Percentiles rank a stretch among this genome's conserved stretches.
phyloP scores from a whole-genome alignment of 2,113 vertebrate species.

The Heterochromis multidens region DNA sequence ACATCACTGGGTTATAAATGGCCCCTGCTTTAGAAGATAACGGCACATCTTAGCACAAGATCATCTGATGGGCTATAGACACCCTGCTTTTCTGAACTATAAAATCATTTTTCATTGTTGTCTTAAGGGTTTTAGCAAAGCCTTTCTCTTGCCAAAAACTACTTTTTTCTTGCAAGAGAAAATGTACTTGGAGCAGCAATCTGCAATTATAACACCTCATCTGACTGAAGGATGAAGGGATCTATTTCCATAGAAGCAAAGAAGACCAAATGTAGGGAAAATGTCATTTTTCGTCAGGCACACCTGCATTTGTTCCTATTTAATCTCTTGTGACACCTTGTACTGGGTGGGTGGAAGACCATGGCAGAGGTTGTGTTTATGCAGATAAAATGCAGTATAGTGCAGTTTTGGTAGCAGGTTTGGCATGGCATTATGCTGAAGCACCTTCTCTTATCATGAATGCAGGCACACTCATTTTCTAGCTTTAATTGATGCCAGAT shows the following conservation, averaged over 20 bases:
- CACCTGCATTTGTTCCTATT: slow-evolving; percentile 12
- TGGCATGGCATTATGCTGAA: not conserved
- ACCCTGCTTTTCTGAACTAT: slow-evolving; percentile 22
- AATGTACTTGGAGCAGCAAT: not conserved
- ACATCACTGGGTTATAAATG: not conserved
- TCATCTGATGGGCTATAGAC: not conserved
- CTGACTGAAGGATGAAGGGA: not conserved
- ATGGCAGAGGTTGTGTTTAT: slow-evolving; percentile 4
- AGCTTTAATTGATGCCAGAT: not conserved
- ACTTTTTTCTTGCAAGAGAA: not conserved
- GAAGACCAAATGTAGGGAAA: not conserved
- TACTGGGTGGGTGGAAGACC: not conserved
- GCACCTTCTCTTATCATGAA: not conserved
- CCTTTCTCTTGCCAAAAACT: not conserved
- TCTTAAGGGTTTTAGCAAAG: not conserved
- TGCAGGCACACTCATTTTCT: not conserved
- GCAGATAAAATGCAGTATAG: not conserved
- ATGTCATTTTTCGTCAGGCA: not conserved
- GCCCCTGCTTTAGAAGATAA: not conserved
- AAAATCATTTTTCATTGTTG: slow-evolving; percentile 10
- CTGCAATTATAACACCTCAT: not conserved
- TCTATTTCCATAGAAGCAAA: slow-evolving; percentile 7
- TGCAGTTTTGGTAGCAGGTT: not conserved
- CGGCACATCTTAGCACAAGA: not conserved
- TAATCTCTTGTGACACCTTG: not conserved